Percentiles rank a stretch among this genome's conserved stretches.
Evolutionary conservation across 1,140 invertebrate genomes (phyloP).

Genomic region (Trigoniulus corallinus): DNA sequence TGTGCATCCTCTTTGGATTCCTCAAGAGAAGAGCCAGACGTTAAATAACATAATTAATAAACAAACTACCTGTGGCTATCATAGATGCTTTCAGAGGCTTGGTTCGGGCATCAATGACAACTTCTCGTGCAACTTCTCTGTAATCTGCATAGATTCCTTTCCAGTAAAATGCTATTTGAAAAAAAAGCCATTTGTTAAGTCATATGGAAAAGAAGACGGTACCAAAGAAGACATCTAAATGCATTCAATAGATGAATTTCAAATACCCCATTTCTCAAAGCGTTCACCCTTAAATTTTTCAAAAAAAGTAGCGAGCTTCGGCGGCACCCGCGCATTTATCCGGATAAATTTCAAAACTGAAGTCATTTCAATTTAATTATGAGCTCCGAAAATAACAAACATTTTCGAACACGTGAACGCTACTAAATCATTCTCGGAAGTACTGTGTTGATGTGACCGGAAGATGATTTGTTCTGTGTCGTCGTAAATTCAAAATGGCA

Average conservation of each 20-base stretch:
- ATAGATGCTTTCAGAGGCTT: slow-evolving; percentile 21
- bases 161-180: slow-evolving; percentile 12
- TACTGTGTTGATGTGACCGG: too few species aligned
- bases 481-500: too few species aligned
- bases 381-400: too few species aligned
- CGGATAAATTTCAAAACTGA: too few species aligned
- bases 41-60: neutral
- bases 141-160: slow-evolving; percentile 26
- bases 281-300: slow-evolving; percentile 15
- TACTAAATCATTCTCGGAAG: too few species aligned
- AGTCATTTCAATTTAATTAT: too few species aligned
- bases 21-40: neutral
- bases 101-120: slow-evolving; percentile 20
- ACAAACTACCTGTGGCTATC: slow-evolving; percentile 9
- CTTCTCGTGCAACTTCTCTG: slow-evolving; percentile 25
- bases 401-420: too few species aligned
- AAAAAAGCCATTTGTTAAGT: neutral
- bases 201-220: too few species aligned
- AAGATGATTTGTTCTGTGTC: too few species aligned
- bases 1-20: too few species aligned
- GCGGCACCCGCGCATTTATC: too few species aligned
- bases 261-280: slow-evolving; percentile 12
- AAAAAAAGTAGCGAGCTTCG: too few species aligned
- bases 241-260: neutral
- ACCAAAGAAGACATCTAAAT: neutral